These are phyloP conservation scores for Chloroclysta siterata DNA, from an alignment of 2,888 invertebrate genomes.

Conservation along the genomic window DNA sequence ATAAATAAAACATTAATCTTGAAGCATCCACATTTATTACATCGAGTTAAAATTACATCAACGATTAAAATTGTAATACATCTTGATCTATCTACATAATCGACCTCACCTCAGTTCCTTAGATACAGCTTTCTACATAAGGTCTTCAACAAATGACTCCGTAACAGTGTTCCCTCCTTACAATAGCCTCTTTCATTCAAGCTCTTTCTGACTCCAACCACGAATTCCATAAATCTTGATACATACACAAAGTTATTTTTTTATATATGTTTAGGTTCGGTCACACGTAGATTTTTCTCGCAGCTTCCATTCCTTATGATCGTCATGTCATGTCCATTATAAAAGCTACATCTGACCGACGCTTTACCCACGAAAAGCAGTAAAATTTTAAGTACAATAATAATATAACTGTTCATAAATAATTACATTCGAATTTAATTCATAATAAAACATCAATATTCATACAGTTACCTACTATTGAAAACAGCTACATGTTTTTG, in stretches of 20 bases:
- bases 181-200: background rate
- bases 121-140: too few relatives aligned
- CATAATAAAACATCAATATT: too few relatives aligned
- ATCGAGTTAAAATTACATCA: background rate
- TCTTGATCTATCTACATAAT: constrained; percentile 3
- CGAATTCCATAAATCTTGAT: background rate
- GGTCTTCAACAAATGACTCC: background rate
- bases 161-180: background rate
- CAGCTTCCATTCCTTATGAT: too few relatives aligned
- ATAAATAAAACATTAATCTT: constrained; percentile 2
- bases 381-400: too few relatives aligned
- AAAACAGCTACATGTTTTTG: too few relatives aligned
- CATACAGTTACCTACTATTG: too few relatives aligned
- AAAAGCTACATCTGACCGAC: too few relatives aligned
- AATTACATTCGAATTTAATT: too few relatives aligned
- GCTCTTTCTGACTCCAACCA: background rate
- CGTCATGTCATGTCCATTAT: too few relatives aligned
- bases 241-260: too few relatives aligned
- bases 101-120: background rate
- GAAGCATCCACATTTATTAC: constrained; percentile 13
- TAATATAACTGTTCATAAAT: too few relatives aligned
- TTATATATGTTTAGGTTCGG: background rate
- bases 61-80: constrained; percentile 1
- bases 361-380: too few relatives aligned
- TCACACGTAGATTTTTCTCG: background rate